These are phyloP conservation scores for Aphidius gifuensis DNA, from an alignment of 1,140 invertebrate genomes.

Conservation along the genomic window DNA sequence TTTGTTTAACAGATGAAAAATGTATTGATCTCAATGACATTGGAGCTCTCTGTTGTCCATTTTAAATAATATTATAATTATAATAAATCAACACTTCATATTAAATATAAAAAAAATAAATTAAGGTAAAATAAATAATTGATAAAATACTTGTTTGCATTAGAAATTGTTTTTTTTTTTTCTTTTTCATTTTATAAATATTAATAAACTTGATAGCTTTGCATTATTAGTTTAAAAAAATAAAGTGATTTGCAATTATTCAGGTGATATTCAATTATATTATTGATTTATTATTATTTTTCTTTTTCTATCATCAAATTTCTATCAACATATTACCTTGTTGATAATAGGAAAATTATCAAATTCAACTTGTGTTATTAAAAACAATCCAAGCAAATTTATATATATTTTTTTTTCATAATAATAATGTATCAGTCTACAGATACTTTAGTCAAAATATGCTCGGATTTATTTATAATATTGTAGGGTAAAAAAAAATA, in stretches of 20 bases:
- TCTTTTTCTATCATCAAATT: neutral
- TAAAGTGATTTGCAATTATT: conserved; percentile 22
- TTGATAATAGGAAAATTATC: no score
- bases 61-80: conserved; percentile 23
- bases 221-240: conserved; percentile 20
- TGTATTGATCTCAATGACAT: conserved; percentile 33
- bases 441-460: no score
- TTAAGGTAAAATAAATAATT: conserved; percentile 19
- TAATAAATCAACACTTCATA: conserved; percentile 6
- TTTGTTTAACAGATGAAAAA: conserved; percentile 25
- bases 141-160: neutral
- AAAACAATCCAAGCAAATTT: no score
- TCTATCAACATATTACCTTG: no score
- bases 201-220: neutral
- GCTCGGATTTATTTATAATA: no score
- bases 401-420: no score
- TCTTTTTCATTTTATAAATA: conserved; percentile 2
- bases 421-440: no score
- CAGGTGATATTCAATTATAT: neutral
- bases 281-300: neutral
- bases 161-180: neutral
- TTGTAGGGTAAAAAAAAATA: no score
- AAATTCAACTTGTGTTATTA: no score
- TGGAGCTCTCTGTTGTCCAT: conserved; percentile 32
- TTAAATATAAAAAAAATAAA: conserved; percentile 10